Evolutionary conservation across 2,888 invertebrate genomes (phyloP).

Genomic region (Melinopterus prodromus): DNA sequence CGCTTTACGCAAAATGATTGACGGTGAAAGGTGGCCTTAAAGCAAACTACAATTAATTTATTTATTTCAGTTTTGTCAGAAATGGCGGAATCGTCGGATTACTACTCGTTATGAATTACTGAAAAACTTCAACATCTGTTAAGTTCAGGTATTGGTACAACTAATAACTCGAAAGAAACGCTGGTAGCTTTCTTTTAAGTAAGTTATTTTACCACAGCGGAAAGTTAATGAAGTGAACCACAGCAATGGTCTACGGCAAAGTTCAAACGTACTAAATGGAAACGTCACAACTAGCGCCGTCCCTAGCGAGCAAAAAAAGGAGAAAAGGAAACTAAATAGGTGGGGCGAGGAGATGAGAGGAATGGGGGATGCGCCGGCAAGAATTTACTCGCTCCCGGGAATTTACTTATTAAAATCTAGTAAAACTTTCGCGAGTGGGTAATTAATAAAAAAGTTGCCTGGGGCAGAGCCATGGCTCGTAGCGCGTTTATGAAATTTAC

Average conservation of each 20-base stretch:
- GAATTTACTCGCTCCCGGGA: neutral
- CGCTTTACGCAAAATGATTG: too few species aligned
- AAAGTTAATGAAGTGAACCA: neutral
- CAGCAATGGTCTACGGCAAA: neutral
- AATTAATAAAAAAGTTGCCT: slow-evolving; percentile 4
- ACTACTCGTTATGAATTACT: neutral
- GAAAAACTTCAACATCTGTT: neutral
- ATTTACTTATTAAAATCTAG: slow-evolving; percentile 4
- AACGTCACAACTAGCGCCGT: neutral
- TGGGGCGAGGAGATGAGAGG: neutral
- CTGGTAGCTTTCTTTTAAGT: neutral
- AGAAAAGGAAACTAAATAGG: neutral
- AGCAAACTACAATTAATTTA: too few species aligned
- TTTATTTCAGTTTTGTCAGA: too few species aligned
- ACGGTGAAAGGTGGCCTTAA: too few species aligned
- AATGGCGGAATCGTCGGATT: too few species aligned
- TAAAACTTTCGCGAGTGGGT: neutral
- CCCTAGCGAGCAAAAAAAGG: neutral
- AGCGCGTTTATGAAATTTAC: neutral
- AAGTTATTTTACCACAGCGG: neutral
- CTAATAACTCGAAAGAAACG: neutral
- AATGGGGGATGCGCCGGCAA: neutral
- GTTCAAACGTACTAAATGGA: neutral
- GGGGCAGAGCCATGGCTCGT: neutral
- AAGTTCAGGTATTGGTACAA: neutral